Conservation (phyloP, 2,797 vertebrate genomes). For the Hydrophis major region DNA sequence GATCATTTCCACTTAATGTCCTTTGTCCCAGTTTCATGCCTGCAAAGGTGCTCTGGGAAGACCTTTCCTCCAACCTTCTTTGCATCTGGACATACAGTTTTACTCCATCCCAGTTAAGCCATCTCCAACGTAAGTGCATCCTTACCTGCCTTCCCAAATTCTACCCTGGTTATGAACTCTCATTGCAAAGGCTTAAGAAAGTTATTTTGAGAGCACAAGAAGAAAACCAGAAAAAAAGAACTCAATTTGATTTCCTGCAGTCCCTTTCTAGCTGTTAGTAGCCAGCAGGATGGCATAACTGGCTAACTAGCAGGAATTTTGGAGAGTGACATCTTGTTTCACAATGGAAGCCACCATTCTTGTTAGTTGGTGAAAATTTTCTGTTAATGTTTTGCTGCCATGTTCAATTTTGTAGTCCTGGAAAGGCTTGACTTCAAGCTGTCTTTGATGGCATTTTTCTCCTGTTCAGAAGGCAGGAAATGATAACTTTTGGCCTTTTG, state of each 20-base stretch:
- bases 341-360: neutral
- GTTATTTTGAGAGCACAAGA: neutral
- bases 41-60: neutral
- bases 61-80: too few species aligned
- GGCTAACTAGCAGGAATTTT: neutral
- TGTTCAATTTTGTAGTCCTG: neutral
- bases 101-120: neutral
- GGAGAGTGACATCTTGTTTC: neutral
- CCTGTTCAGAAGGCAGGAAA: neutral
- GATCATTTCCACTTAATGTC: neutral
- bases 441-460: neutral
- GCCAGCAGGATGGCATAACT: too few species aligned
- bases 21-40: neutral
- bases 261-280: neutral
- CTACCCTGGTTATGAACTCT: neutral
- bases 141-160: neutral
- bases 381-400: neutral
- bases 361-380: neutral
- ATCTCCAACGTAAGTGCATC: neutral
- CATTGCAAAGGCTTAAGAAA: neutral
- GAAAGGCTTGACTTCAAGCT: neutral
- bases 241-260: neutral
- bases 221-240: neutral
- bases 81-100: neutral
- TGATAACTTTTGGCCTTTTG: neutral